Base-by-base conservation (phyloP, 2,797 vertebrate species). In the Anomalospiza imberbis region DNA sequence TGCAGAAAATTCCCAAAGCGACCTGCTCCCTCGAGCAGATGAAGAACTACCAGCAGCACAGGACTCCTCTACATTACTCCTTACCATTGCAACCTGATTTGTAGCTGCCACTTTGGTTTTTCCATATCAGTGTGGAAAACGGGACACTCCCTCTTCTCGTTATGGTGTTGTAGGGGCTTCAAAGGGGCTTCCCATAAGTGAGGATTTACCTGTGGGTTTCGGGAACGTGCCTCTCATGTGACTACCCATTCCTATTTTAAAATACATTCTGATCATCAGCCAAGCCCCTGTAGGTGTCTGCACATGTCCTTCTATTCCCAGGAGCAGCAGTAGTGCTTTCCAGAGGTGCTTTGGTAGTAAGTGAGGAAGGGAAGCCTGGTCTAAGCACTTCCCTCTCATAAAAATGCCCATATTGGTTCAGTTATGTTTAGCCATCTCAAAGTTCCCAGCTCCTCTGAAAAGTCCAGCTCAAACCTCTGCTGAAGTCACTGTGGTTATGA, bases 401-500 rank as follows among this genome's bases (percentile, higher is more conserved):
- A 91, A 94, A 87, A 45, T 38, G 18, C 47, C n/a, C 9, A 3
- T 16, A 5, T 81, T 74, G 71, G 51, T 68, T 65, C 75, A 45
- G 51, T 66, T 72, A 16, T 50, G 48, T 65, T 95, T n/a, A 75
- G 74, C 90, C 88, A 74, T 75, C 89, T 38, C 77, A 20, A 32
- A 70, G 26, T 55, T 85, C 79, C 83, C 45, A 45, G 50, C 65
- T 86, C 54, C 83, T 84, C 60, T 76, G 63, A 85, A 70, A 57
- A 68, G 83, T 62, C 32, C 71, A 17, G 40, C 76, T 89, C 55
- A 84, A 80, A 60, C 60, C 81, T 72, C 73, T 66, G 77, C 73
- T 91, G 88, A 93, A 88, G 86, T 74, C 70, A 40, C 83, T 93
- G 90, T 91, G 95, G 94, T 95, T 95, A 81, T 97, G 97, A 97